phyloP scores from a whole-genome alignment of 2,113 vertebrate genomes.

The Podocnemis expansa region DNA sequence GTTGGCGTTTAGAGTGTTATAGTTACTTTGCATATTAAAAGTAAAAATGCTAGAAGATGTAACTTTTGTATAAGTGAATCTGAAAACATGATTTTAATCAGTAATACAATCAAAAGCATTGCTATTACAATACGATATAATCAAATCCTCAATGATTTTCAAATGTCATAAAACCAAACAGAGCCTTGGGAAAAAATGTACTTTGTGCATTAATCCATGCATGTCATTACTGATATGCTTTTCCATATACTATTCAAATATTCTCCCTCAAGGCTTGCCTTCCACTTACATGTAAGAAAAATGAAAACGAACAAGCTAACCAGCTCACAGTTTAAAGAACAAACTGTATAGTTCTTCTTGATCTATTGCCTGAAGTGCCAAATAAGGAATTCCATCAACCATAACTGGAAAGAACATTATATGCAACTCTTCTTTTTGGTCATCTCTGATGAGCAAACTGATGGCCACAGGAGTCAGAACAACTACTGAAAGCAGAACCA shows the following conservation, averaged over 20 bases:
- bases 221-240: conserved; percentile 56
- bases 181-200: conserved; percentile 32
- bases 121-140: conserved; percentile 62
- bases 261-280: conserved; percentile 52
- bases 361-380: conserved; percentile 43
- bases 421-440: not conserved
- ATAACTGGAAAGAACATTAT: not conserved
- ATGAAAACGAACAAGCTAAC: not conserved
- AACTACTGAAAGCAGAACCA: not conserved
- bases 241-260: conserved; percentile 50
- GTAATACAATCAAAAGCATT: conserved; percentile 48
- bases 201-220: conserved; percentile 51
- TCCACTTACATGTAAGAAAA: conserved; percentile 23
- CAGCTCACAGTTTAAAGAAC: conserved; percentile 56
- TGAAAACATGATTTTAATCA: conserved; percentile 59
- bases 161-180: conserved; percentile 22
- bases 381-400: conserved; percentile 26
- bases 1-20: not conserved
- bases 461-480: not conserved
- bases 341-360: conserved; percentile 53
- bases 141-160: conserved; percentile 57
- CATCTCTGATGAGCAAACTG: not conserved
- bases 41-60: conserved; percentile 25
- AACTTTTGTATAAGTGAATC: conserved; percentile 17
- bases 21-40: not conserved